Conservation (phyloP, 2,888 invertebrate genomes). For the Hemicrepidius hirtus region DNA sequence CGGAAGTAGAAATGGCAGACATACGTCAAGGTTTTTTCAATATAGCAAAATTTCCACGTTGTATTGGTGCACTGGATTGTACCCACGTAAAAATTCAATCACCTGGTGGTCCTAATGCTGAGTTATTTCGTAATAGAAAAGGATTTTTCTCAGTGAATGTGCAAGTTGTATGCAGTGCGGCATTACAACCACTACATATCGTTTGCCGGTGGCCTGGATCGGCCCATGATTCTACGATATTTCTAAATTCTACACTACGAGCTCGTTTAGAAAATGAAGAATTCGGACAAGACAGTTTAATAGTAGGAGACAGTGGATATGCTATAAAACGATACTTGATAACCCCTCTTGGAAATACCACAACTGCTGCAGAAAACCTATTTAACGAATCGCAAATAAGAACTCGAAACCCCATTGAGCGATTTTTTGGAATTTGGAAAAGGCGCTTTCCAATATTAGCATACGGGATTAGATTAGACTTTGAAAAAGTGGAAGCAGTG, state of each 20-base stretch:
- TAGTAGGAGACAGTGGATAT: constrained; percentile 59
- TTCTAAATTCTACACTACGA: too few species aligned
- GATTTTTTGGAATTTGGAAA: constrained; percentile 58
- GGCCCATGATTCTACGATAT: too few species aligned
- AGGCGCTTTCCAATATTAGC: constrained; percentile 59
- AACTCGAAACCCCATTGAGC: constrained; percentile 54
- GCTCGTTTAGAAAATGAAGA: too few species aligned
- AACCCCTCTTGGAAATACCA: constrained; percentile 44
- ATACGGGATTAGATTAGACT: constrained; percentile 46
- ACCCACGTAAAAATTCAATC: constrained; percentile 5
- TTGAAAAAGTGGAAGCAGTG: neutral
- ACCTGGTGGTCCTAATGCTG: constrained; percentile 5
- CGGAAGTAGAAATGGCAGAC: neutral
- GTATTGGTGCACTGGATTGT: constrained; percentile 9
- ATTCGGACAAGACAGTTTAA: constrained; percentile 29
- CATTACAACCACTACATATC: neutral
- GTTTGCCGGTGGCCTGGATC: constrained; percentile 9
- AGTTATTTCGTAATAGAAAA: constrained; percentile 18
- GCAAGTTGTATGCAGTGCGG: neutral
- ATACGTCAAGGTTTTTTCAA: neutral
- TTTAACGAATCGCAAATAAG: constrained; percentile 54
- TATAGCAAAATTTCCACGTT: neutral
- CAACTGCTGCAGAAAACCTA: constrained; percentile 42
- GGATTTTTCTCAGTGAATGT: constrained; percentile 5
- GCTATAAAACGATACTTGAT: constrained; percentile 52